phyloP scores from a whole-genome alignment of 2,113 vertebrate species.

The Heterotis niloticus region DNA sequence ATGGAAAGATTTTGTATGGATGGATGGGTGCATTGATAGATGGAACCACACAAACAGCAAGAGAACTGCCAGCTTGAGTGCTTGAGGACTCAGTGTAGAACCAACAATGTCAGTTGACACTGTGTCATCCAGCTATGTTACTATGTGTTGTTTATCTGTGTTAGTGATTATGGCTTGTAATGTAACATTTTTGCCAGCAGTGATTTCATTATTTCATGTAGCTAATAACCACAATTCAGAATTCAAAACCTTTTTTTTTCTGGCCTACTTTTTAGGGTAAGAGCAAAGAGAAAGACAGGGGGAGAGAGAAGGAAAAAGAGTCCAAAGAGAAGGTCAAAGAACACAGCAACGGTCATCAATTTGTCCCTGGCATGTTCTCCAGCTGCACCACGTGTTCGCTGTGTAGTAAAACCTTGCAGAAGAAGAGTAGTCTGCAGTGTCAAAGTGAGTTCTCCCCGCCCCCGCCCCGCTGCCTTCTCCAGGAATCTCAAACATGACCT shows the following conservation, averaged over 20 bases:
- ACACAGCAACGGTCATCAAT: conserved; percentile 63
- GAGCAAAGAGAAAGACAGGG: conserved; percentile 67
- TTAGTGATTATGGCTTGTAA: not conserved
- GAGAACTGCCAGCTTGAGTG: too few species aligned
- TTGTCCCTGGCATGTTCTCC: conserved; percentile 73
- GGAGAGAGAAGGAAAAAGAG: conserved; percentile 63
- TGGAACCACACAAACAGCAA: too few species aligned
- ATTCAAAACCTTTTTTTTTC: not conserved
- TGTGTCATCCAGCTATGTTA: too few species aligned
- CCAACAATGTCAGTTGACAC: too few species aligned
- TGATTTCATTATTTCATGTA: too few species aligned
- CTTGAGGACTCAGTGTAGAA: too few species aligned
- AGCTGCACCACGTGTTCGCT: conserved; percentile 78
- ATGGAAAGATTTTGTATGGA: not conserved
- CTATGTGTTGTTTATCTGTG: not conserved
- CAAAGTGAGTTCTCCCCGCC: conserved; percentile 75
- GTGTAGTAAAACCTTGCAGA: conserved; percentile 78
- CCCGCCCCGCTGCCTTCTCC: conserved; percentile 27
- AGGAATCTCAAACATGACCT: conserved; percentile 22
- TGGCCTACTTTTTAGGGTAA: conserved; percentile 72
- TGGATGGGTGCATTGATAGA: not conserved
- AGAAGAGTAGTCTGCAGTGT: conserved; percentile 80
- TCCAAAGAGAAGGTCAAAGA: conserved; percentile 53
- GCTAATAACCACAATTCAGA: not conserved
- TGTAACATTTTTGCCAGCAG: too few species aligned